phyloP scores from a whole-genome alignment of 37 sponge, comb jelly and placozoan species.

The Agelas oroides region DNA sequence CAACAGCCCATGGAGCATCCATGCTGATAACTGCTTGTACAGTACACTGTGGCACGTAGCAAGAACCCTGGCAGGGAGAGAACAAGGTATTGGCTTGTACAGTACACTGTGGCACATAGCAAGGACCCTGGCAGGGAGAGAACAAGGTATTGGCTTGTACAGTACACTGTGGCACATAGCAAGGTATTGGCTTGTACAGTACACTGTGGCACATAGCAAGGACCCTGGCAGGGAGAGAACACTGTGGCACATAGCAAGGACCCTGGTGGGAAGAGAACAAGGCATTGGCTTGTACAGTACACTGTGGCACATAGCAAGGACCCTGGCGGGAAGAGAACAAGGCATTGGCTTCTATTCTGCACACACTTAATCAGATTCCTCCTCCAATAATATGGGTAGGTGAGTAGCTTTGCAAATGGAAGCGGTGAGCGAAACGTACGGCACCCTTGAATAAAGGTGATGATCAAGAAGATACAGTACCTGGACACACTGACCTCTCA shows the following conservation, averaged over 20 bases:
- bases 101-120: constrained; percentile 82
- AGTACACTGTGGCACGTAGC: constrained; percentile 82
- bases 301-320: constrained; percentile 76
- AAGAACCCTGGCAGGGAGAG: constrained; percentile 52
- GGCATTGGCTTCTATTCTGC: no score
- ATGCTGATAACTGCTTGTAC: constrained; percentile 92
- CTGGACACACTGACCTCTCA: constrained; percentile 56
- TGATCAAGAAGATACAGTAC: no score
- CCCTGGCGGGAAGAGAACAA: no score
- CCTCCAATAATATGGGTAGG: no score
- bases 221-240: no score
- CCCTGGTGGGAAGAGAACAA: no score
- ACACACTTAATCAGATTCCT: no score
- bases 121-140: no score
- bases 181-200: constrained; percentile 66
- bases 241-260: constrained; percentile 73
- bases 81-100: constrained; percentile 53
- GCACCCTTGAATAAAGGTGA: no score
- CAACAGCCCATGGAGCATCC: constrained; percentile 93
- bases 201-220: constrained; percentile 81
- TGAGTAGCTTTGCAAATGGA: no score
- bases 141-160: no score
- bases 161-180: constrained; percentile 83
- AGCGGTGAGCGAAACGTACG: no score
- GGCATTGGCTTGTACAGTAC: constrained; percentile 79